Conservation (phyloP, 2,888 invertebrate species). For the Meandrusa payeni region DNA sequence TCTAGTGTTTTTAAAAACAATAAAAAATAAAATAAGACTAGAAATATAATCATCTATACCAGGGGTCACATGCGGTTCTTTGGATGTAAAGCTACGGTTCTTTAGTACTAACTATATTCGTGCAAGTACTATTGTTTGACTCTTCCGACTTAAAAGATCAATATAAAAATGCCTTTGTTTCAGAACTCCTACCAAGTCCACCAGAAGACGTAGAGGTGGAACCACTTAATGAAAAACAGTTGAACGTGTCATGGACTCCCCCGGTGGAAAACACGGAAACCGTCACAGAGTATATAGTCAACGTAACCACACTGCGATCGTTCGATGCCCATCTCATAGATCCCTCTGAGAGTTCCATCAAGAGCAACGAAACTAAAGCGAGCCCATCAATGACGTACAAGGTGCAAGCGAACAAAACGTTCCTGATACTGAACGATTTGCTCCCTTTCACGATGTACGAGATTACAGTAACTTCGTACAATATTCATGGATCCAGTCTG, state of each 20-base stretch:
- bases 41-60: too few relatives aligned
- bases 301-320: slow-evolving; percentile 85
- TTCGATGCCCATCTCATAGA: slow-evolving; percentile 83
- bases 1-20: too few relatives aligned
- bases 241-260: slow-evolving; percentile 86
- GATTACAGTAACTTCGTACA: slow-evolving; percentile 86
- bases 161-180: slow-evolving; percentile 32
- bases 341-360: slow-evolving; percentile 62
- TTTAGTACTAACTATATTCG: too few relatives aligned
- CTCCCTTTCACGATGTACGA: slow-evolving; percentile 92
- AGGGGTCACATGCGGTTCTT: too few relatives aligned
- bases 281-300: slow-evolving; percentile 85
- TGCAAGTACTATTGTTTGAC: too few relatives aligned
- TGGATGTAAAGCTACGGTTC: too few relatives aligned
- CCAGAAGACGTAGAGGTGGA: slow-evolving; percentile 88
- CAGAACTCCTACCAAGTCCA: slow-evolving; percentile 88
- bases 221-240: slow-evolving; percentile 85
- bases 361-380: slow-evolving; percentile 45
- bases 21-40: too few relatives aligned
- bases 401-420: slow-evolving; percentile 82
- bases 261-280: slow-evolving; percentile 84
- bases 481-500: slow-evolving; percentile 88
- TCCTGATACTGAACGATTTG: slow-evolving; percentile 82
- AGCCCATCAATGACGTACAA: slow-evolving; percentile 64
- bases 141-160: too few relatives aligned